Evolutionary conservation across 1,140 invertebrate genomes (phyloP).

Genomic region (Drosophila cardini): DNA sequence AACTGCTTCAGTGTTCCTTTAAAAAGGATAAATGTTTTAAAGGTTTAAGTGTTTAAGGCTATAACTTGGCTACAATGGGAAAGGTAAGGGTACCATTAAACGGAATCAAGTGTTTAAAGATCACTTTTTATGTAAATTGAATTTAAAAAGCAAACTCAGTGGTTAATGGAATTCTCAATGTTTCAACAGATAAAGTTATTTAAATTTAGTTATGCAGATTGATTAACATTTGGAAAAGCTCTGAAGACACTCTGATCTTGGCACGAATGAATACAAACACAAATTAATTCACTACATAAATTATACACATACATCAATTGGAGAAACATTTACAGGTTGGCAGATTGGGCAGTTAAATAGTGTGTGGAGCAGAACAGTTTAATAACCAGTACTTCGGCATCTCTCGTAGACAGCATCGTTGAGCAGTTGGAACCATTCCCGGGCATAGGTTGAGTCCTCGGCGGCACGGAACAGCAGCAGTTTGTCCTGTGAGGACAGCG

Average conservation of each 20-base stretch:
- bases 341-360: neutral
- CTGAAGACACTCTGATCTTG: neutral
- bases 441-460: constrained; percentile 74
- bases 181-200: too few relatives aligned
- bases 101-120: too few relatives aligned
- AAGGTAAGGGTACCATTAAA: too few relatives aligned
- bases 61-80: too few relatives aligned
- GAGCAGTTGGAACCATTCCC: constrained; percentile 82
- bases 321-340: constrained; percentile 13
- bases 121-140: too few relatives aligned
- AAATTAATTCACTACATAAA: neutral
- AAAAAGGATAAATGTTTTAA: too few relatives aligned
- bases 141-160: too few relatives aligned
- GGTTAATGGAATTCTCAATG: too few relatives aligned
- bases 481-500: constrained; percentile 62
- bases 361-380: neutral
- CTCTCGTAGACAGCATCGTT: constrained; percentile 77
- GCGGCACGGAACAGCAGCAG: constrained; percentile 72
- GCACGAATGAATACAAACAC: constrained; percentile 16
- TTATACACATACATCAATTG: neutral
- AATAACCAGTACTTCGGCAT: constrained; percentile 75
- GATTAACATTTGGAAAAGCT: neutral
- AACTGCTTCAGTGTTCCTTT: too few relatives aligned
- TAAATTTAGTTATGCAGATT: too few relatives aligned
- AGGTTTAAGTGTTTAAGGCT: too few relatives aligned